phyloP scores from a whole-genome alignment of 2,888 invertebrate species.

The Rhingia campestris region DNA sequence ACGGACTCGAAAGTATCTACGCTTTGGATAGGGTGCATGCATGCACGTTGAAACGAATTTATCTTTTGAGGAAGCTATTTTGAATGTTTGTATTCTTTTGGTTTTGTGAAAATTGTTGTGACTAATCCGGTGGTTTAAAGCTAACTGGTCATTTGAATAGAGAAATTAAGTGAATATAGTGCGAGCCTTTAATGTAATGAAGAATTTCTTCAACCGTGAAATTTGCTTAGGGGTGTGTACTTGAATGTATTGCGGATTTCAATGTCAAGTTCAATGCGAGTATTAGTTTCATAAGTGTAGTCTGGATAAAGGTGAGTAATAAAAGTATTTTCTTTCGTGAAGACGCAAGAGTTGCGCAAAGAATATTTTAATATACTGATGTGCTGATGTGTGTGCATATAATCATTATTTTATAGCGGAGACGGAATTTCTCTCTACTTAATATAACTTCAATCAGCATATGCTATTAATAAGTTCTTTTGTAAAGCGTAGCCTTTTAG shows the following conservation, averaged over 20 bases:
- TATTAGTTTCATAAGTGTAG: constrained; percentile 16
- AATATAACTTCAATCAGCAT: too few relatives aligned
- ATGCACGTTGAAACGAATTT: constrained; percentile 80
- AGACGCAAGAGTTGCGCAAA: constrained; percentile 61
- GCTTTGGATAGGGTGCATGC: constrained; percentile 80
- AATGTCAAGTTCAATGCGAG: constrained; percentile 66
- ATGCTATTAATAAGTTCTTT: too few relatives aligned
- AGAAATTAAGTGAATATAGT: constrained; percentile 44
- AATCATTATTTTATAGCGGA: neutral
- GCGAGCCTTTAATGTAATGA: constrained; percentile 35
- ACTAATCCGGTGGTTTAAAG: constrained; percentile 47
- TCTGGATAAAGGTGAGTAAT: constrained; percentile 50
- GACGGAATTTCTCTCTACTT: neutral
- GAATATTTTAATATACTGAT: constrained; percentile 15
- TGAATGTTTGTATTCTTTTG: constrained; percentile 75
- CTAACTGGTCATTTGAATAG: constrained; percentile 55
- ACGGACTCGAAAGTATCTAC: constrained; percentile 79
- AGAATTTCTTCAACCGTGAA: constrained; percentile 64
- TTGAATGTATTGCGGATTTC: constrained; percentile 43
- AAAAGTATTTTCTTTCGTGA: constrained; percentile 21
- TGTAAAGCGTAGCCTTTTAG: too few relatives aligned
- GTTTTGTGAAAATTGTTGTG: constrained; percentile 16
- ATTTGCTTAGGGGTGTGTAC: constrained; percentile 61
- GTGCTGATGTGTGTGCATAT: neutral
- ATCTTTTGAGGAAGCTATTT: constrained; percentile 80